Evolutionary conservation across 2,113 vertebrate genomes (phyloP).

Genomic region (Australoheros scitulus): DNA sequence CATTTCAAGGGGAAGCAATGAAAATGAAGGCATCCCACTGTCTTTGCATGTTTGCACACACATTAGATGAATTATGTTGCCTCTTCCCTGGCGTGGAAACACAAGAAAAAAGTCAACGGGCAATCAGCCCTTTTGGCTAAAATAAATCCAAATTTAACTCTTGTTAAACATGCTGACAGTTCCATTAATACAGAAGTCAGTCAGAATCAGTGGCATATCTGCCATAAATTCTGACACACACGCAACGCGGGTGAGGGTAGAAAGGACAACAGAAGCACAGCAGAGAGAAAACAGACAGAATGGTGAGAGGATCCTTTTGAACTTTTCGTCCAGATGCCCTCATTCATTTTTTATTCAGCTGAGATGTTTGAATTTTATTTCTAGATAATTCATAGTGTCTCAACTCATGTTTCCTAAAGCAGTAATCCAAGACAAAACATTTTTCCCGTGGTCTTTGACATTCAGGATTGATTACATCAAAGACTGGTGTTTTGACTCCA

Average conservation of each 20-base stretch:
- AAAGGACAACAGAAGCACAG: constrained; percentile 16
- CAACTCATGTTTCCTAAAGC: constrained; percentile 24
- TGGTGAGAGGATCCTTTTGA: constrained; percentile 15
- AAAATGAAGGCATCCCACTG: not conserved
- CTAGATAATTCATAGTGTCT: constrained; percentile 14
- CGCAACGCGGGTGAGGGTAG: not conserved
- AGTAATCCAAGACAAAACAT: constrained; percentile 8
- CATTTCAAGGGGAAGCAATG: not conserved
- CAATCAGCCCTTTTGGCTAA: not conserved
- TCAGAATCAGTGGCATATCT: constrained; percentile 26
- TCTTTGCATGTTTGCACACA: not conserved
- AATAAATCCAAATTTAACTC: constrained; percentile 15
- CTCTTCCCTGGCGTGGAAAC: not conserved
- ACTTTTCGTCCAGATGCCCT: constrained; percentile 25
- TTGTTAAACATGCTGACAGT: constrained; percentile 4
- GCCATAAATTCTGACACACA: constrained; percentile 9
- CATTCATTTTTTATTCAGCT: constrained; percentile 45
- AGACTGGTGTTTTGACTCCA: not conserved
- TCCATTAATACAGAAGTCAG: constrained; percentile 22
- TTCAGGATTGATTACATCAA: not conserved
- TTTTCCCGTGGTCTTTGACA: constrained; percentile 14
- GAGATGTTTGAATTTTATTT: constrained; percentile 47
- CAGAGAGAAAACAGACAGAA: constrained; percentile 25
- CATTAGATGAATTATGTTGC: constrained; percentile 3
- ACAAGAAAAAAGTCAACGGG: not conserved